phyloP scores from a whole-genome alignment of 2,888 invertebrate genomes.

The Drosophila niveifrons region DNA sequence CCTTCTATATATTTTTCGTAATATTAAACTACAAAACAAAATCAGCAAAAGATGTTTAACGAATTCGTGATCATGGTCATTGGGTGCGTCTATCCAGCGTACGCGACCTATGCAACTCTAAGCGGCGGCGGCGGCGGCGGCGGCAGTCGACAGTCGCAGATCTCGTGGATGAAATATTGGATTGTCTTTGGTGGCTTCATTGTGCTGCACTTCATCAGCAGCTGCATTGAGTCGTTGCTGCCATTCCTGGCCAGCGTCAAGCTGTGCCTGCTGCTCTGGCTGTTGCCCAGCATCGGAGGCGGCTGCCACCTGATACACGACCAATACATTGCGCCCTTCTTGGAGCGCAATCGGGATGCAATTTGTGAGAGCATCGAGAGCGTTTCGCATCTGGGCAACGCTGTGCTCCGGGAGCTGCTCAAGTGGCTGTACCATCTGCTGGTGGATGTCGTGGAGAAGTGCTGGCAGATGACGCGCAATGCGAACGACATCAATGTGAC shows the following conservation, averaged over 20 bases:
- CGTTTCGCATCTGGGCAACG: background rate
- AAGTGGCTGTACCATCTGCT: constrained; percentile 26
- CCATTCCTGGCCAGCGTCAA: constrained; percentile 99
- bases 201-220: constrained; percentile 95
- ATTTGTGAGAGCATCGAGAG: constrained; percentile 28
- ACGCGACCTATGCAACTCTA: constrained; percentile 90
- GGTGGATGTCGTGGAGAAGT: constrained; percentile 40
- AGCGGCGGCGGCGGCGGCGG: constrained; percentile 95
- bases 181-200: constrained; percentile 98
- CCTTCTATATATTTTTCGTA: background rate
- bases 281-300: constrained; percentile 96
- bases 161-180: constrained; percentile 99
- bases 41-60: constrained; percentile 37
- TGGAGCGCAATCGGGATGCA: constrained; percentile 93
- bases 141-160: constrained; percentile 87
- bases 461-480: constrained; percentile 31
- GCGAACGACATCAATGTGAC: constrained; percentile 30
- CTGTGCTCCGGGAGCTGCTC: constrained; percentile 34
- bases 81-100: constrained; percentile 98
- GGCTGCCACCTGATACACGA: constrained; percentile 97
- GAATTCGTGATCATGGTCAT: constrained; percentile 87
- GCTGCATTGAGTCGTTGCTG: constrained; percentile 95
- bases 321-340: constrained; percentile 97
- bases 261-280: constrained; percentile 96
- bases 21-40: background rate